These are phyloP conservation scores for Lepisosteus osseus DNA, from an alignment of 2,113 vertebrate genomes.

Conservation along the genomic window DNA sequence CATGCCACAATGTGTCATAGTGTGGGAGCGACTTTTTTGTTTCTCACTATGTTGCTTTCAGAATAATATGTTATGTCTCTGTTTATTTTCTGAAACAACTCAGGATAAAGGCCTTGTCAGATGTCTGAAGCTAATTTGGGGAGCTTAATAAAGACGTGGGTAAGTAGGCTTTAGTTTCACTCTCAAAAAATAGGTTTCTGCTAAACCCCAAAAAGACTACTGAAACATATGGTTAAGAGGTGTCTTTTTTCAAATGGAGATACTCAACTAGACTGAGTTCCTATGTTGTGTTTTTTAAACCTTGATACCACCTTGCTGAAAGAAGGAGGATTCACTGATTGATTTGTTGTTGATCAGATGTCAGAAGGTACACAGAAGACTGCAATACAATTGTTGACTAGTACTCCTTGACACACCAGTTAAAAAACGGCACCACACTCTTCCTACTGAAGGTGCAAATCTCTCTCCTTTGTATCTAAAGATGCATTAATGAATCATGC, in stretches of 20 bases:
- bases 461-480: background rate
- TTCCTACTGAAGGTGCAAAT: too few relatives aligned
- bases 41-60: background rate
- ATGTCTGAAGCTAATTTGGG: background rate
- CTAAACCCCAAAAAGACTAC: too few relatives aligned
- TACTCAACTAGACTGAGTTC: background rate
- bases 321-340: background rate
- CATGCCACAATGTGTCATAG: constrained; percentile 1
- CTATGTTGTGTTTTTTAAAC: background rate
- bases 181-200: too few relatives aligned
- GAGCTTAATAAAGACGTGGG: too few relatives aligned
- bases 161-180: too few relatives aligned
- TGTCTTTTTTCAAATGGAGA: background rate
- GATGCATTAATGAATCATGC: background rate
- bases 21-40: background rate
- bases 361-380: background rate
- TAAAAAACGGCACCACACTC: background rate
- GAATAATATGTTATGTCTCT: background rate
- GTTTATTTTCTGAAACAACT: background rate
- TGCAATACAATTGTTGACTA: background rate
- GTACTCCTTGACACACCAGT: background rate
- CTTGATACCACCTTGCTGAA: background rate
- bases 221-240: background rate
- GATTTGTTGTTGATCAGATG: background rate
- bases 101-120: background rate